Conservation (phyloP, 1,140 invertebrate species). For the Schlechtendalia chinensis region DNA sequence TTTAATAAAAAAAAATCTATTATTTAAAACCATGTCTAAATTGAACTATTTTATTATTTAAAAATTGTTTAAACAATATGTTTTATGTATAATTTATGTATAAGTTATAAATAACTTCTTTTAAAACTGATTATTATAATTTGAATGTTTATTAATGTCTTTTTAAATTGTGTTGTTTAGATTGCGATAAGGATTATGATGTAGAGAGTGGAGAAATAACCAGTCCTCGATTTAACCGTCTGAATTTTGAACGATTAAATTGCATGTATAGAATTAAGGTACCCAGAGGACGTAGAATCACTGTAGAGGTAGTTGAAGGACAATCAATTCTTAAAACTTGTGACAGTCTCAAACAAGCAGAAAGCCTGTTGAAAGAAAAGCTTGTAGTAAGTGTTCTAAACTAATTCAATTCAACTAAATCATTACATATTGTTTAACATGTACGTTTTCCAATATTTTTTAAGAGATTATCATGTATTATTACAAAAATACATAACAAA, state of each 20-base stretch:
- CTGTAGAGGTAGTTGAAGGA: constrained; percentile 1
- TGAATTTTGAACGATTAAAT: background rate
- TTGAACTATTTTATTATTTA: no score
- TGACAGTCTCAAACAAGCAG: background rate
- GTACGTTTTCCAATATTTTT: no score
- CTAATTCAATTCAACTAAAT: no score
- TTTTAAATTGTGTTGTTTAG: background rate
- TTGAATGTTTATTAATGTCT: no score
- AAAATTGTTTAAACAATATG: no score
- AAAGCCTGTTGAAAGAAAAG: background rate
- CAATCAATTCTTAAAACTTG: background rate
- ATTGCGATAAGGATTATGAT: background rate
- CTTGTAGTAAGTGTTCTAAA: background rate
- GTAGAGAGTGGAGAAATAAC: constrained; percentile 17
- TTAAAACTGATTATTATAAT: background rate
- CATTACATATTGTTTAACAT: no score
- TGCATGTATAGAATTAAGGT: background rate
- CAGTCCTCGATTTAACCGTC: background rate
- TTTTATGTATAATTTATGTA: no score
- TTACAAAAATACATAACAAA: no score
- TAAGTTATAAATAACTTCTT: no score
- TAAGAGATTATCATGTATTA: no score
- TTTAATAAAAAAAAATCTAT: no score
- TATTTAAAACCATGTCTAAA: no score
- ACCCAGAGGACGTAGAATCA: background rate